Evolutionary conservation across 2,797 vertebrate species (phyloP).

Genomic region (Arctocebus calabarensis): DNA sequence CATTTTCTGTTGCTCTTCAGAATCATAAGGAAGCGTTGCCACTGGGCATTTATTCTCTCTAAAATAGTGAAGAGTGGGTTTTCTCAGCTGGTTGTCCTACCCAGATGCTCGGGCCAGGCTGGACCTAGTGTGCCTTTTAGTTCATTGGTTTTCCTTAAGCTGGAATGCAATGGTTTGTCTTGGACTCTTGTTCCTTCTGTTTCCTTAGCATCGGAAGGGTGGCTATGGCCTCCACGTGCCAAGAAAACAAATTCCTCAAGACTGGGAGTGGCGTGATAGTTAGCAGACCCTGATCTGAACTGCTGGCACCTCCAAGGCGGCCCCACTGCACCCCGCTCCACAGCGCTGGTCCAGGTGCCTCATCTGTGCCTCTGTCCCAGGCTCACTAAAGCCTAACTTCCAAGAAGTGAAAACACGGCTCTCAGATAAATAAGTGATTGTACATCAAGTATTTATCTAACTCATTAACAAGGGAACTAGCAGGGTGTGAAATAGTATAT

Average conservation of each 20-base stretch:
- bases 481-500: not conserved
- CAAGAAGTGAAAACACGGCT: not conserved
- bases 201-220: constrained; percentile 24
- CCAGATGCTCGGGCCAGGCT: not conserved
- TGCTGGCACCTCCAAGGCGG: not conserved
- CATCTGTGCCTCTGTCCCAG: not conserved
- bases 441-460: not conserved
- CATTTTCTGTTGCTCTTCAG: not conserved
- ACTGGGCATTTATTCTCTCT: not conserved
- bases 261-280: not conserved
- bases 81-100: constrained; percentile 6
- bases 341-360: not conserved
- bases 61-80: not conserved
- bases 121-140: not conserved
- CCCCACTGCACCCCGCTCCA: accelerated
- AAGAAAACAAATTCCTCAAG: constrained; percentile 18
- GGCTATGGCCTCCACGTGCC: not conserved
- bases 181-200: constrained; percentile 1
- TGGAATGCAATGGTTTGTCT: constrained; percentile 9
- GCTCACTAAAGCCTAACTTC: not conserved
- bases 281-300: not conserved
- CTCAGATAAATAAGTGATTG: not conserved
- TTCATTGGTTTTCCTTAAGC: constrained; percentile 11
- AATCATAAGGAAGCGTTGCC: not conserved
- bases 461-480: not conserved